A percentile compares a stretch with the other conserved stretches of the same genome.
These are phyloP conservation scores for Monochamus alternatus DNA, from an alignment of 2,888 invertebrate species.

Conservation along the genomic window DNA sequence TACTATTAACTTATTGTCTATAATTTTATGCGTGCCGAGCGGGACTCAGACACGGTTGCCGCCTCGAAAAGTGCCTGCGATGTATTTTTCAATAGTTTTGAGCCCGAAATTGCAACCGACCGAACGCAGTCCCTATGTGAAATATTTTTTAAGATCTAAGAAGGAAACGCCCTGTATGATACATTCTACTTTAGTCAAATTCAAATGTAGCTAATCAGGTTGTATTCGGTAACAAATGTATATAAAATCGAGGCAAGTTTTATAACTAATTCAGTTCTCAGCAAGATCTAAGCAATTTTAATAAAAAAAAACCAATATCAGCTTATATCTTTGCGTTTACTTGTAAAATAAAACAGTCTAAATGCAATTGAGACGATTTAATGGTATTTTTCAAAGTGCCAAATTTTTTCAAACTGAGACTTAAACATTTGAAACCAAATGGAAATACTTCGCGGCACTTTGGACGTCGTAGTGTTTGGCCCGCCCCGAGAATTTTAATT, in stretches of 20 bases:
- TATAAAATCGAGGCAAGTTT: too few relatives aligned
- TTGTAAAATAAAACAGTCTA: too few relatives aligned
- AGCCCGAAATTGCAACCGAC: not conserved
- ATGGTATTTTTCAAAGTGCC: not conserved
- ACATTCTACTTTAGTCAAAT: too few relatives aligned
- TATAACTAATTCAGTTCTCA: too few relatives aligned
- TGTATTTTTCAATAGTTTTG: conserved; percentile 8
- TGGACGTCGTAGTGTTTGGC: not conserved
- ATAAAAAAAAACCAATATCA: too few relatives aligned
- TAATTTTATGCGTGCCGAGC: conserved; percentile 43
- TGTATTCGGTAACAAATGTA: too few relatives aligned
- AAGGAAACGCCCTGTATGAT: too few relatives aligned
- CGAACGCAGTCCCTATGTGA: too few relatives aligned
- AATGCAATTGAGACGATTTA: not conserved
- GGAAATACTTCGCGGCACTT: conserved; percentile 10
- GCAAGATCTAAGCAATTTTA: too few relatives aligned
- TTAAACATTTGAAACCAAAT: not conserved
- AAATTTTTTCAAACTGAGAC: not conserved
- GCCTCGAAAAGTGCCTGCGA: not conserved
- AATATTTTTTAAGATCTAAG: too few relatives aligned
- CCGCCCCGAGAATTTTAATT: conserved; percentile 41
- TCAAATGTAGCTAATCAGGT: too few relatives aligned
- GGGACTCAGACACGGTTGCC: not conserved
- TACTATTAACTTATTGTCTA: conserved; percentile 67
- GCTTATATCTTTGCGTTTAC: too few relatives aligned